Base-by-base conservation (phyloP, 2,797 vertebrate species). In the Rhinophrynus dorsalis region DNA sequence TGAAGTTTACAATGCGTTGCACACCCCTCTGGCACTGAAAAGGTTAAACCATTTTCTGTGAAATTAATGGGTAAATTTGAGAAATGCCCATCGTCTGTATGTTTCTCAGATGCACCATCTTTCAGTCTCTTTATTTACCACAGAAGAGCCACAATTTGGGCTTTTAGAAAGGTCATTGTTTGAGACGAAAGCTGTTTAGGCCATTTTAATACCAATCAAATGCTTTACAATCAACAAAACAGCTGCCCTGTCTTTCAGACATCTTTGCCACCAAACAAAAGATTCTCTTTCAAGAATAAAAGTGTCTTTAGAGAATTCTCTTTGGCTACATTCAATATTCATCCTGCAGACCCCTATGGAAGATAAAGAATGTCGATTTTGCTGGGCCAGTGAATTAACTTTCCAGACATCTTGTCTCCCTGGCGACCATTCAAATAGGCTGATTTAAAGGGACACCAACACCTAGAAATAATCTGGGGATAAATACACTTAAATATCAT, bases 401-500 rank as follows among this genome's bases (percentile, higher is more conserved):
- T 18, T 69, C 78, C 61, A 71, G 81, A 61, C 77, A 70, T 75
- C 68, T 48, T 74, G 70, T 88, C 80, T 84, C 85, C 85, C 83
- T 85, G 81, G 86, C 82, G 76, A 88, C 78, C 61, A 4, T 13
- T 69, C 76, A 84, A 77, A 83, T 81, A 84, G n/a, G n/a, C n/a
- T n/a, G n/a, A n/a, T n/a, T n/a, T n/a, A n/a, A n/a, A n/a, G n/a
- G n/a, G n/a, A n/a, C n/a, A n/a, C n/a, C n/a, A n/a, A n/a, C n/a
- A n/a, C n/a, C n/a, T n/a, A n/a, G n/a, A n/a, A n/a, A n/a, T n/a
- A n/a, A n/a, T n/a, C n/a, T n/a, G n/a, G n/a, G n/a, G n/a, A n/a
- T n/a, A n/a, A n/a, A n/a, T n/a, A n/a, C n/a, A n/a, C n/a, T n/a
- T n/a, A n/a, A n/a, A n/a, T n/a, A n/a, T n/a, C n/a, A n/a, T n/a